phyloP scores from a whole-genome alignment of 2,113 vertebrate genomes.

The Vireo altiloquus region DNA sequence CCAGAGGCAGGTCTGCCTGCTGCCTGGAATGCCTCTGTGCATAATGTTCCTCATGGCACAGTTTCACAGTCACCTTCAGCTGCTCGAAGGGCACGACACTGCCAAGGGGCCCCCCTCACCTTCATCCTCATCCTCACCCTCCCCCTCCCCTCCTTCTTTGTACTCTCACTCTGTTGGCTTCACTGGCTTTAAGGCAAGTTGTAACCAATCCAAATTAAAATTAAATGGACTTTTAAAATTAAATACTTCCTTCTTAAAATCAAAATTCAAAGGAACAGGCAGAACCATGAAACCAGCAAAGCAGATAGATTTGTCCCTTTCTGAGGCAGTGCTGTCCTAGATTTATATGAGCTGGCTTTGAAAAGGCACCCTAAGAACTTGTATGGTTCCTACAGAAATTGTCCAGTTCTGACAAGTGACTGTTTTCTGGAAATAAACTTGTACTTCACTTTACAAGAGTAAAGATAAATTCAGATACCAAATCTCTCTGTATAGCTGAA shows the following conservation, averaged over 20 bases:
- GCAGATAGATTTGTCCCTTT: not conserved
- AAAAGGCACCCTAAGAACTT: not conserved
- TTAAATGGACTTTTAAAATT: not conserved
- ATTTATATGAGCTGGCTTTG: not conserved
- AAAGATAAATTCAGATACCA: not conserved
- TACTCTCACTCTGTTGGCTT: not conserved
- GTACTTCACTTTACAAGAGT: not conserved
- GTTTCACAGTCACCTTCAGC: not conserved
- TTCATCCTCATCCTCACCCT: not conserved
- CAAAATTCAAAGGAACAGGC: not conserved
- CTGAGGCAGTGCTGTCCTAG: not conserved
- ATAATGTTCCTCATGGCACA: not conserved
- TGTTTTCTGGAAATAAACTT: not conserved
- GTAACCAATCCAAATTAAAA: not conserved
- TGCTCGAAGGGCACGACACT: rapidly evolving
- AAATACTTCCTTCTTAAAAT: not conserved
- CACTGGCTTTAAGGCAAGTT: not conserved
- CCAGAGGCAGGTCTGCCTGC: not conserved
- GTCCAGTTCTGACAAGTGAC: not conserved
- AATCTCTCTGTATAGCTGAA: not conserved
- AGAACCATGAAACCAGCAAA: not conserved
- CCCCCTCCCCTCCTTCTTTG: not conserved
- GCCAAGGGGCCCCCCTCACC: not conserved
- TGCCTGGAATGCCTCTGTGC: not conserved
- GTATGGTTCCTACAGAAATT: not conserved